Evolutionary conservation across 2,888 invertebrate species (phyloP).

Genomic region (Heteropelma amictum): DNA sequence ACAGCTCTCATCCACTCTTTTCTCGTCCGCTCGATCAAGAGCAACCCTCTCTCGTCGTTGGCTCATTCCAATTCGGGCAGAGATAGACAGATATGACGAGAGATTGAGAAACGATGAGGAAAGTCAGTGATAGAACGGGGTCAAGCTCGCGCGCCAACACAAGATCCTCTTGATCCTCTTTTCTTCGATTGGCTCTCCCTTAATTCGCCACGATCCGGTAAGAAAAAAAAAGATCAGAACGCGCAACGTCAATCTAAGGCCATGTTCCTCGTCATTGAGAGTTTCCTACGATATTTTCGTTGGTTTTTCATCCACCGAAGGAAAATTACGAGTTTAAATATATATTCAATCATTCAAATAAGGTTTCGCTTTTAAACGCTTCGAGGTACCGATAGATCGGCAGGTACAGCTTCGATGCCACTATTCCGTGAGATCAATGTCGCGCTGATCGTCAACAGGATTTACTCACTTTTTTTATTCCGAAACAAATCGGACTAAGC

Average conservation of each 20-base stretch:
- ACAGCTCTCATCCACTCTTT: conserved; percentile 37
- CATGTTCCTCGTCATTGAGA: conserved; percentile 57
- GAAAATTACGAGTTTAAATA: too few species aligned
- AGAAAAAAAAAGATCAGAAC: conserved; percentile 36
- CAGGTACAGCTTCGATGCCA: too few species aligned
- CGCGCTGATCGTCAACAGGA: background rate
- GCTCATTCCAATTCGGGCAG: conserved; percentile 51
- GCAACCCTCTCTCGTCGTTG: conserved; percentile 32
- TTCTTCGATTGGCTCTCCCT: conserved; percentile 38
- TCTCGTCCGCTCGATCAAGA: conserved; percentile 48
- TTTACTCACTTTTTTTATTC: background rate
- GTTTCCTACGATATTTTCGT: conserved; percentile 28
- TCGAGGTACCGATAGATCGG: background rate
- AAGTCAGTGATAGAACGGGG: conserved; percentile 69
- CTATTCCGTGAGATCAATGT: too few species aligned
- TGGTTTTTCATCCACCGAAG: too few species aligned
- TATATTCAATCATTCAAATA: too few species aligned
- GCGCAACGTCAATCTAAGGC: background rate
- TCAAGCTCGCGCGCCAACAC: conserved; percentile 65
- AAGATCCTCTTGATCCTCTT: conserved; percentile 49
- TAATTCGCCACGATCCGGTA: conserved; percentile 15
- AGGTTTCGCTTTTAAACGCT: too few species aligned
- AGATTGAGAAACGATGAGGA: conserved; percentile 23
- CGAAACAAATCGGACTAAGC: background rate
- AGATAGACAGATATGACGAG: conserved; percentile 22